Evolutionary conservation across 92 coral and sea anemone genomes (phyloP).

Genomic region (Porites divaricata): DNA sequence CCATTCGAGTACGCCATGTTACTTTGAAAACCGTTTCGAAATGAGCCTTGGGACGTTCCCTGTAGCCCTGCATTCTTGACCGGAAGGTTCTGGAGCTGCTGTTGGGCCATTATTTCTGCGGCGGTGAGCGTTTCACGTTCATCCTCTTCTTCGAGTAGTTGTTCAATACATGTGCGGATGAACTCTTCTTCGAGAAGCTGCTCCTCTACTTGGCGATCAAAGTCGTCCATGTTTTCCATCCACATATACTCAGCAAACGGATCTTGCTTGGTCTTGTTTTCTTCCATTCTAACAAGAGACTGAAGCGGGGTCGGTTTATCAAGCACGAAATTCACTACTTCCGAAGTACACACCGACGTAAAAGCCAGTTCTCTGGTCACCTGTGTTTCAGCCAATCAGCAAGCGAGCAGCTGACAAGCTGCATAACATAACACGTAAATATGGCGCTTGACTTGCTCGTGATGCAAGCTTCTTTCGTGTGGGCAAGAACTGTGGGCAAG

Average conservation of each 20-base stretch:
- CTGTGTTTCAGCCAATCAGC: slow-evolving; percentile 84
- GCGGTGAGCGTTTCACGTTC: slow-evolving; percentile 95
- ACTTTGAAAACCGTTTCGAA: slow-evolving; percentile 60
- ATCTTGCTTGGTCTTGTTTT: slow-evolving; percentile 56
- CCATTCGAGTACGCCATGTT: slow-evolving; percentile 55
- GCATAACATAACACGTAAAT: slow-evolving; percentile 85
- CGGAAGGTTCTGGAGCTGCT: slow-evolving; percentile 80
- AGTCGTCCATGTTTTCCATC: slow-evolving; percentile 93
- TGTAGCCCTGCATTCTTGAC: slow-evolving; percentile 59
- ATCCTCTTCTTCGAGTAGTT: slow-evolving; percentile 98
- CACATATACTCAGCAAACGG: slow-evolving; percentile 77
- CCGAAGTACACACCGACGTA: slow-evolving; percentile 49
- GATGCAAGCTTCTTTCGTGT: slow-evolving; percentile 65
- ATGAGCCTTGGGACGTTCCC: slow-evolving; percentile 70
- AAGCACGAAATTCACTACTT: slow-evolving; percentile 67
- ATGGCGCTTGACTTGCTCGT: slow-evolving; percentile 69
- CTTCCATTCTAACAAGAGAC: slow-evolving; percentile 42
- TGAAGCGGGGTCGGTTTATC: slow-evolving; percentile 11
- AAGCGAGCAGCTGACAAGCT: slow-evolving; percentile 64
- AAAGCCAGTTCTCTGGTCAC: slow-evolving; percentile 66
- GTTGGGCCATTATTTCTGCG: slow-evolving; percentile 87
- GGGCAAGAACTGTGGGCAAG: not conserved
- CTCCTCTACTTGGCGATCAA: slow-evolving; percentile 83
- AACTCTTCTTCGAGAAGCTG: slow-evolving; percentile 94
- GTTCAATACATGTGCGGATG: slow-evolving; percentile 98